Conservation (phyloP, 2,113 vertebrate genomes). For the Alligator sinensis region DNA sequence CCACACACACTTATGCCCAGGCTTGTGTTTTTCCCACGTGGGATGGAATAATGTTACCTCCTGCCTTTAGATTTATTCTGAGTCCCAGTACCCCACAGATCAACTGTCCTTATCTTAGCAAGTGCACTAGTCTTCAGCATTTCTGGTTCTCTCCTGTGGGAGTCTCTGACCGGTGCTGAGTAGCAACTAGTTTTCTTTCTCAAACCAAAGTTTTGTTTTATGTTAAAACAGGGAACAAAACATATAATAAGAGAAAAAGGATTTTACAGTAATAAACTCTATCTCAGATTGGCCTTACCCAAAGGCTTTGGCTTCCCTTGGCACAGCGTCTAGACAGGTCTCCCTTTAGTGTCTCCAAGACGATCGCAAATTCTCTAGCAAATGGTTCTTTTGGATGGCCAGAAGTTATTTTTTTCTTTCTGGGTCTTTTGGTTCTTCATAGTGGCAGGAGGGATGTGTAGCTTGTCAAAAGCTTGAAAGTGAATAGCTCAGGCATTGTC, state of each 20-base stretch:
- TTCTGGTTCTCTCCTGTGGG: not conserved
- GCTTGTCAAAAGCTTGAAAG: not conserved
- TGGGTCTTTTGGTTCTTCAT: not conserved
- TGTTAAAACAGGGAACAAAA: too few relatives aligned
- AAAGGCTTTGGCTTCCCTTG: not conserved
- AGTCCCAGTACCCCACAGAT: not conserved
- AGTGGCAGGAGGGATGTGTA: not conserved
- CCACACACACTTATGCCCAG: not conserved
- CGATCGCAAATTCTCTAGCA: not conserved
- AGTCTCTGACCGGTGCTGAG: not conserved
- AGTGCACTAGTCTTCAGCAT: not conserved
- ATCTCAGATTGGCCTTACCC: not conserved
- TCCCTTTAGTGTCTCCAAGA: not conserved
- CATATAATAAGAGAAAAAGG: too few relatives aligned
- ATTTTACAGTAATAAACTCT: too few relatives aligned
- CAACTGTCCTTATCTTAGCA: not conserved
- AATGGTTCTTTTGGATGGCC: not conserved
- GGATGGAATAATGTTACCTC: not conserved
- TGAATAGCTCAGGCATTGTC: not conserved
- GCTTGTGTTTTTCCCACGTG: not conserved
- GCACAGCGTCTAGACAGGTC: not conserved
- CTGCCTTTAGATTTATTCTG: not conserved
- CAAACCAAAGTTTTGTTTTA: not conserved
- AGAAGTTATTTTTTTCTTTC: not conserved
- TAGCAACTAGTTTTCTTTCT: not conserved